phyloP scores from a whole-genome alignment of 1,140 invertebrate genomes.

The Cotesia typhae region DNA sequence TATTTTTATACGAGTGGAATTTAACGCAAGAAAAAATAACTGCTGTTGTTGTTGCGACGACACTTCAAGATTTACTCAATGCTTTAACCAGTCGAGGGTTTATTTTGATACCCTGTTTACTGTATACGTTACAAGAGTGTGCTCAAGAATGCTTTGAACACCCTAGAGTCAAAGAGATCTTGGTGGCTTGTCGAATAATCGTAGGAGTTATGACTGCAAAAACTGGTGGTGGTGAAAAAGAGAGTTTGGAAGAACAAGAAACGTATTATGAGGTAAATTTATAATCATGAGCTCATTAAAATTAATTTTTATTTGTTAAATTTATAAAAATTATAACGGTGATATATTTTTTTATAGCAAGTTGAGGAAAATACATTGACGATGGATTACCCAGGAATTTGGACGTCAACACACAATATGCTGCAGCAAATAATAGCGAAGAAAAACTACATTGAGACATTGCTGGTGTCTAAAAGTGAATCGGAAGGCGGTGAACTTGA shows the following conservation, averaged over 20 bases:
- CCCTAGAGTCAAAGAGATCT: slow-evolving; percentile 54
- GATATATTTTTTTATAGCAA: slow-evolving; percentile 45
- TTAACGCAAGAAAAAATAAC: slow-evolving; percentile 62
- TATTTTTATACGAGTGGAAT: slow-evolving; percentile 62
- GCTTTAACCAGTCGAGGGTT: slow-evolving; percentile 58
- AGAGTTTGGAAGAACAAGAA: slow-evolving; percentile 59
- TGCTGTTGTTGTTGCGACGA: slow-evolving; percentile 61
- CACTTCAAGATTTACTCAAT: slow-evolving; percentile 52
- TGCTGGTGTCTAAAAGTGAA: slow-evolving; percentile 51
- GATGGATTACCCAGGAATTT: slow-evolving; percentile 63
- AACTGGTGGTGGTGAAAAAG: slow-evolving; percentile 50
- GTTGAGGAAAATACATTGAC: slow-evolving; percentile 59
- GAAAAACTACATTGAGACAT: slow-evolving; percentile 54
- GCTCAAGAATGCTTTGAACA: slow-evolving; percentile 64
- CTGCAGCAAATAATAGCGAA: slow-evolving; percentile 62
- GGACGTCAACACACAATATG: slow-evolving; percentile 68
- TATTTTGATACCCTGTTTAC: slow-evolving; percentile 63
- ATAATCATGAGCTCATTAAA: not conserved
- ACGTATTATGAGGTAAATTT: too few relatives aligned
- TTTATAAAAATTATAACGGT: not conserved
- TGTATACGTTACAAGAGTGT: slow-evolving; percentile 64
- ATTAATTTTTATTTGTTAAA: slow-evolving; percentile 19
- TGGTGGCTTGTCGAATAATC: slow-evolving; percentile 62
- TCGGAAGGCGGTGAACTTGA: slow-evolving; percentile 53
- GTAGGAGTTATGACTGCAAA: slow-evolving; percentile 61